Conservation (phyloP, 2,888 invertebrate genomes). For the Drosophila mayaguana region DNA sequence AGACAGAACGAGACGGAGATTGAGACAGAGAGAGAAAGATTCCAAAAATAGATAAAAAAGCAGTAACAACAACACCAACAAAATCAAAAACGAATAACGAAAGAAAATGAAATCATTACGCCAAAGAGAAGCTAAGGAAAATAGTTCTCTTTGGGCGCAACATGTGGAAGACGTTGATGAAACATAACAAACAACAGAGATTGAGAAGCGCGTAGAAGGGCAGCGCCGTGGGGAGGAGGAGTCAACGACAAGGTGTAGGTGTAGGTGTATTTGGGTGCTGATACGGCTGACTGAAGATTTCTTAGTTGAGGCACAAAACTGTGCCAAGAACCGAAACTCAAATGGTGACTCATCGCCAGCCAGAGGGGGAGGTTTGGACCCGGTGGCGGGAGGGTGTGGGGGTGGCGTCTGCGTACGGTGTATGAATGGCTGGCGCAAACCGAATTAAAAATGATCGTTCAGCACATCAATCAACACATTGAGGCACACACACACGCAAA, state of each 20-base stretch:
- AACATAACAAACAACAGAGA: constrained; percentile 8
- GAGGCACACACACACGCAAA: constrained; percentile 31
- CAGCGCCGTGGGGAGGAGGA: not conserved
- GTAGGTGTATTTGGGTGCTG: constrained; percentile 49
- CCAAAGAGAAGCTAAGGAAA: constrained; percentile 30
- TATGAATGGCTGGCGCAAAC: constrained; percentile 54
- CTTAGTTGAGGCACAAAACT: constrained; percentile 62
- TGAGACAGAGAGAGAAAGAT: constrained; percentile 7
- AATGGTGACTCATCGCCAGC: constrained; percentile 60
- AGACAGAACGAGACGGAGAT: not conserved
- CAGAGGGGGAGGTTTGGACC: not conserved
- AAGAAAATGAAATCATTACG: constrained; percentile 72
- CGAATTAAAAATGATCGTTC: constrained; percentile 76
- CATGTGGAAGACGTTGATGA: constrained; percentile 44
- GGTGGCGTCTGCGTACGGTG: constrained; percentile 6
- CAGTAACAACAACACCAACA: constrained; percentile 36
- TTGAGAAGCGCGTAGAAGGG: not conserved
- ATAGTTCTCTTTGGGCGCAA: constrained; percentile 22
- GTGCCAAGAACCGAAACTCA: constrained; percentile 72
- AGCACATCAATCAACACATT: constrained; percentile 77
- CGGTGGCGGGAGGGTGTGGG: not conserved
- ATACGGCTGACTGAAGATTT: constrained; percentile 65
- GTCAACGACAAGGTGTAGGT: constrained; percentile 40
- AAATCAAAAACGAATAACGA: constrained; percentile 44
- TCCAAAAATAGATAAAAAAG: constrained; percentile 68